Evolutionary conservation across 2,113 vertebrate genomes (phyloP), one percentile per base, ranked within the genome.

Genomic region (Camelus bactrianus): DNA sequence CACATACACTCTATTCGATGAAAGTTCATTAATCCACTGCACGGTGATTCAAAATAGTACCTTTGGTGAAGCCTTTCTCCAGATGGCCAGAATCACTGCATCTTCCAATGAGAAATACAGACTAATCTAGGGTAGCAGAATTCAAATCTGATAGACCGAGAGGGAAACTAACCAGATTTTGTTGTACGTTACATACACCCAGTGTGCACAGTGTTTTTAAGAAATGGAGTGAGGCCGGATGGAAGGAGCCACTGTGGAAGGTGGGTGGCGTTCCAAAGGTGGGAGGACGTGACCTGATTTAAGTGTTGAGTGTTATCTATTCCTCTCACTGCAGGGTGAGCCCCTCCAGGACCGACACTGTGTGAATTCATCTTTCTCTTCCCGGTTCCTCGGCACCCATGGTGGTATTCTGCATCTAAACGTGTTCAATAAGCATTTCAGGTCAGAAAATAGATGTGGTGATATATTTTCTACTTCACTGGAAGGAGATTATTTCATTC

Each of bases 21-120:
- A 82, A 93, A 84, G 69, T 65, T 96, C 89, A 97, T 95, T 42
- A 83, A 89, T 93, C 83, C 35, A 52, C 54, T 80, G 86, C 70
- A 73, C 94, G 85, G 64, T 83, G 73, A 89, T 80, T 93, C 79
- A 65, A 89, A 95, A 82, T 72, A 85, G 42, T 28, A 76, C 67
- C 92, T 86, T 77, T 65, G 5, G 8, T 3, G 75, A 79, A 86
- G 67, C 67, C 80, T 15, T 81, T 58, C 60, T 93, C 81, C 93
- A 84, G 58, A 72, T 82, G 94, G 79, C 64, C 60, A 81, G 50
- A 77, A 91, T 73, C 67, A 69, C 20, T 87, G 62, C 50, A 56
- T 81, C 94, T 94, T 91, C 82, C 65, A 92, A 35, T 69, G 79
- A 94, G 79, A 89, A 77, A 84, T 88, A 52, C 56, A 76, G 52